phyloP scores from a whole-genome alignment of 2,797 vertebrate species.

The Cirrhinus molitorella region DNA sequence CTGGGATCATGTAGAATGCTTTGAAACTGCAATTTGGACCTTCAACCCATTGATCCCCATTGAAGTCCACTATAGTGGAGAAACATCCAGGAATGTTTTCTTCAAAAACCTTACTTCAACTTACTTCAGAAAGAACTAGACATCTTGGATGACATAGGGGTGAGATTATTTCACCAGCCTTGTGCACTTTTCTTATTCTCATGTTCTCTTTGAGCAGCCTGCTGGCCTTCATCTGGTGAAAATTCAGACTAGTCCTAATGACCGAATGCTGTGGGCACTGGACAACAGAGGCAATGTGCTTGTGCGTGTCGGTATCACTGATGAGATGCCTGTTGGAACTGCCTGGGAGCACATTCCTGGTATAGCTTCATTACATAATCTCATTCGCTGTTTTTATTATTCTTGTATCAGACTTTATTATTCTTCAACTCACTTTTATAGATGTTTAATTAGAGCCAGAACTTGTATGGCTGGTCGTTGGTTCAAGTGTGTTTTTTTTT shows the following conservation, averaged over 20 bases:
- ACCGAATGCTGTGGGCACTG: constrained; percentile 92
- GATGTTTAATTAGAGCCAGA: not conserved
- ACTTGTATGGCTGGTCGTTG: not conserved
- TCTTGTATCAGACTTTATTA: not conserved
- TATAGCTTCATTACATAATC: constrained; percentile 64
- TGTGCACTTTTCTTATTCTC: not conserved
- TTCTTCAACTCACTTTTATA: not conserved
- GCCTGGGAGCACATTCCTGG: constrained; percentile 96
- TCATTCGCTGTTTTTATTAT: not conserved
- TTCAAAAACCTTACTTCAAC: too few relatives aligned
- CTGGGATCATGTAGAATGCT: too few relatives aligned
- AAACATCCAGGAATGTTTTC: too few relatives aligned
- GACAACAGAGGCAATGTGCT: constrained; percentile 91
- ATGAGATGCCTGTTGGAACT: constrained; percentile 96
- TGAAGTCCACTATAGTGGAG: too few relatives aligned
- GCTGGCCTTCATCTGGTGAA: constrained; percentile 88
- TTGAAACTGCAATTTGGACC: too few relatives aligned
- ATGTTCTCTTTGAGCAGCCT: constrained; percentile 78
- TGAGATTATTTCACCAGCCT: not conserved
- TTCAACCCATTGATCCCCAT: too few relatives aligned
- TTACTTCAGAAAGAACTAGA: too few relatives aligned
- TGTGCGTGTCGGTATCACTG: constrained; percentile 88
- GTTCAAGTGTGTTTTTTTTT: not conserved
- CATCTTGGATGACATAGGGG: too few relatives aligned
- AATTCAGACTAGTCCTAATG: constrained; percentile 89